These are phyloP conservation scores for Edolisoma coerulescens DNA, from an alignment of 2,113 vertebrate species.

Conservation along the genomic window DNA sequence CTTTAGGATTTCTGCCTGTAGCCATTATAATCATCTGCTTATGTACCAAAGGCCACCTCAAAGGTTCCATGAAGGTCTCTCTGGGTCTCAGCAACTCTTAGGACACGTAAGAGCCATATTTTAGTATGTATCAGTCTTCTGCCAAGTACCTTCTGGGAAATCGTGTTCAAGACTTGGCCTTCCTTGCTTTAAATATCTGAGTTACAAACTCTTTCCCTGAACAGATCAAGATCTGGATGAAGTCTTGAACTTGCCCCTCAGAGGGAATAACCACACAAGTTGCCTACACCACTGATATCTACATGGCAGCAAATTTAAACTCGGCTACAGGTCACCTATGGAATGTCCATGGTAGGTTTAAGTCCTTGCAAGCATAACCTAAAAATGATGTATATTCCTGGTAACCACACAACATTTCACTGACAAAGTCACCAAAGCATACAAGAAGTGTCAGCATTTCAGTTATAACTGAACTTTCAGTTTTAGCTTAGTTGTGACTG, in stretches of 20 bases:
- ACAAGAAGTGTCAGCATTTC: background rate
- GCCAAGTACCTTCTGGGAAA: background rate
- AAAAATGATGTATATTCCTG: background rate
- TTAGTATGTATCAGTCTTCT: background rate
- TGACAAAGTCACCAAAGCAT: background rate
- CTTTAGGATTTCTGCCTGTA: background rate
- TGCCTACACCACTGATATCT: background rate
- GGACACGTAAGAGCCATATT: background rate
- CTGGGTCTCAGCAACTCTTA: background rate
- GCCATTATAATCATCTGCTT: background rate
- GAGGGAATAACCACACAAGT: background rate
- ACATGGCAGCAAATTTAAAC: background rate
- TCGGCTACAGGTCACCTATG: background rate
- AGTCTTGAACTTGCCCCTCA: background rate
- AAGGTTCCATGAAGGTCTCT: background rate
- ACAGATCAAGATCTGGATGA: background rate
- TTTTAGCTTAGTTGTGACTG: background rate
- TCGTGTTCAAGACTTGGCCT: background rate
- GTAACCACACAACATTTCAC: background rate
- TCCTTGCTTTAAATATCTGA: background rate
- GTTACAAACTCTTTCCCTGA: background rate
- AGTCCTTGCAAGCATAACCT: background rate
- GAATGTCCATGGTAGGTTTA: background rate
- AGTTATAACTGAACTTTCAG: background rate
- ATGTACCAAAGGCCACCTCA: background rate